Conservation (phyloP, 1,140 invertebrate species). For the Subanguina moxae region DNA sequence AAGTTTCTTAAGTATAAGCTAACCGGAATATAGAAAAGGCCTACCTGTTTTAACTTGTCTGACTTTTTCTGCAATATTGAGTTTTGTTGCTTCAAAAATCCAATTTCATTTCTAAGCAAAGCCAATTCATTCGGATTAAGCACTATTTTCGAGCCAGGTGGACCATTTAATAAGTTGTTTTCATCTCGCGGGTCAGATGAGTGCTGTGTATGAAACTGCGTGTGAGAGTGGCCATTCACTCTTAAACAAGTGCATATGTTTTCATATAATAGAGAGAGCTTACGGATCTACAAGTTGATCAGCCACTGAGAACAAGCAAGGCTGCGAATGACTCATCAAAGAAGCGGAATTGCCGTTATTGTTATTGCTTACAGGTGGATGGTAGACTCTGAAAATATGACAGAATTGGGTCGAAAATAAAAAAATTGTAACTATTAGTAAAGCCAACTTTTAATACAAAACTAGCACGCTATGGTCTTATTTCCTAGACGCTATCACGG, state of each 20-base stretch:
- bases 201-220: conserved; percentile 26
- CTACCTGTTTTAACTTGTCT: conserved; percentile 25
- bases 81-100: conserved; percentile 72
- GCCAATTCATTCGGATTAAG: conserved; percentile 18
- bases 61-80: conserved; percentile 77
- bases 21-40: background rate
- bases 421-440: too few relatives aligned
- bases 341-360: background rate
- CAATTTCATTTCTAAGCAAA: conserved; percentile 18
- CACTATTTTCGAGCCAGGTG: conserved; percentile 20
- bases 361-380: background rate
- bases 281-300: background rate
- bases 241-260: conserved; percentile 14
- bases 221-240: conserved; percentile 19
- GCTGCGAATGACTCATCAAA: conserved; percentile 22
- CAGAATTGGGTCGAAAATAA: background rate
- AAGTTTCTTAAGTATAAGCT: conserved; percentile 7
- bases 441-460: too few relatives aligned
- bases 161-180: conserved; percentile 5
- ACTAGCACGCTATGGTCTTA: too few relatives aligned
- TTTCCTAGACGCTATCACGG: too few relatives aligned
- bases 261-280: background rate
- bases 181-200: conserved; percentile 29
- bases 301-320: conserved; percentile 13
- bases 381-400: background rate